These are phyloP conservation scores for Acromyrmex charruanus DNA, from an alignment of 1,140 invertebrate species.

Conservation along the genomic window DNA sequence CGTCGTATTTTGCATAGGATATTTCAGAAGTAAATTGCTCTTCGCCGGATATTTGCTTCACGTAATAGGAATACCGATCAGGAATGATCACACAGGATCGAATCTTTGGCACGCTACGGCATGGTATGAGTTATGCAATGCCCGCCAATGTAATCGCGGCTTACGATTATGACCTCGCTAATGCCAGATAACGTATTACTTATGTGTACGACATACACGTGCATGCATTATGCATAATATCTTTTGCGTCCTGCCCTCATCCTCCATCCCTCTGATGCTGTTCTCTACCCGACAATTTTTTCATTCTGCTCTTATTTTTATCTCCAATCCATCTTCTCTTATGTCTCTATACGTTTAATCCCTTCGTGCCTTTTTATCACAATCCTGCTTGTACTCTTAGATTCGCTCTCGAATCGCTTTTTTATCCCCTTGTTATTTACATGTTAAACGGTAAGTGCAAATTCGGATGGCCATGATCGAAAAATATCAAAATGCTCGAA, in stretches of 20 bases:
- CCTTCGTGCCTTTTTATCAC: conserved; percentile 12
- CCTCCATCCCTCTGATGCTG: background rate
- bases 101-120: conserved; percentile 63
- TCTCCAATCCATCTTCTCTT: conserved; percentile 6
- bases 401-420: conserved; percentile 8
- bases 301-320: conserved; percentile 42
- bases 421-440: background rate
- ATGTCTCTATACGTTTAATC: background rate
- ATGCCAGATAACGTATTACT: conserved; percentile 72
- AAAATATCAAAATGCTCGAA: background rate
- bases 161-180: conserved; percentile 68
- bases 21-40: conserved; percentile 55
- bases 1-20: conserved; percentile 48
- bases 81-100: conserved; percentile 57
- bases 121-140: conserved; percentile 65
- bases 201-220: conserved; percentile 55
- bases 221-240: conserved; percentile 66
- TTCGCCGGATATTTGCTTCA: conserved; percentile 57
- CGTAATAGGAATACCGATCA: conserved; percentile 62
- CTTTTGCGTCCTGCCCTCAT: conserved; percentile 31
- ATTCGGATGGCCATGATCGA: background rate
- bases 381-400: conserved; percentile 29
- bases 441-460: background rate
- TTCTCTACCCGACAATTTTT: background rate
- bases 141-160: conserved; percentile 67